Conservation (phyloP, 2,888 invertebrate species). For the Drosophila colorata region DNA sequence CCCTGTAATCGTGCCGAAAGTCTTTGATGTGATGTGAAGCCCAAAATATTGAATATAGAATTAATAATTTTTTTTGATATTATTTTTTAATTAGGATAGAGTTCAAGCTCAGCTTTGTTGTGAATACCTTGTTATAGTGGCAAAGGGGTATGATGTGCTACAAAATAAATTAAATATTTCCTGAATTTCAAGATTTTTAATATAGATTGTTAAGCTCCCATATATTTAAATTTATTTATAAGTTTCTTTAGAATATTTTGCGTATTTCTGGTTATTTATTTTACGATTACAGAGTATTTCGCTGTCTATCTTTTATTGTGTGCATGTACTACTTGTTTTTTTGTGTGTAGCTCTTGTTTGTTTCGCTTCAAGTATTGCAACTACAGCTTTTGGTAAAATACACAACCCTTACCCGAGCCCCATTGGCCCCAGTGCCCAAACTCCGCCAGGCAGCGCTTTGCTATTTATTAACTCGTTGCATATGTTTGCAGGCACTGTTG, state of each 20-base stretch:
- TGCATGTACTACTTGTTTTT: background rate
- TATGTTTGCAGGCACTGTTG: slow-evolving; percentile 73
- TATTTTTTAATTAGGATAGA: no score
- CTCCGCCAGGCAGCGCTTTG: slow-evolving; percentile 21
- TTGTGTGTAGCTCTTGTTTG: slow-evolving; percentile 25
- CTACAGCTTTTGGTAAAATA: slow-evolving; percentile 44
- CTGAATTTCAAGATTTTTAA: no score
- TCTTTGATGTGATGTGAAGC: background rate
- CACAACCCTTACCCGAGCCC: slow-evolving; percentile 19
- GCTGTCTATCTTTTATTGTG: background rate
- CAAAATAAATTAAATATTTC: no score
- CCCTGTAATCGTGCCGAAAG: slow-evolving; percentile 18
- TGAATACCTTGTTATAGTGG: background rate
- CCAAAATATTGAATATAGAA: no score
- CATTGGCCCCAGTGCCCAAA: background rate
- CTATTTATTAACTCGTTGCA: slow-evolving; percentile 80
- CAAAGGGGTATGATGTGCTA: no score
- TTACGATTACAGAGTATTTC: slow-evolving; percentile 2
- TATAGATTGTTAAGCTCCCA: background rate
- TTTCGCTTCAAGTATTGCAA: slow-evolving; percentile 48
- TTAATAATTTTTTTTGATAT: no score
- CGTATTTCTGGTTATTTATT: background rate
- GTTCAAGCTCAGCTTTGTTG: no score
- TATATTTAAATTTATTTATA: background rate
- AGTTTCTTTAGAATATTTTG: background rate